These are phyloP conservation scores for Drosophila anceps DNA, from an alignment of 2,888 invertebrate species.

Conservation along the genomic window DNA sequence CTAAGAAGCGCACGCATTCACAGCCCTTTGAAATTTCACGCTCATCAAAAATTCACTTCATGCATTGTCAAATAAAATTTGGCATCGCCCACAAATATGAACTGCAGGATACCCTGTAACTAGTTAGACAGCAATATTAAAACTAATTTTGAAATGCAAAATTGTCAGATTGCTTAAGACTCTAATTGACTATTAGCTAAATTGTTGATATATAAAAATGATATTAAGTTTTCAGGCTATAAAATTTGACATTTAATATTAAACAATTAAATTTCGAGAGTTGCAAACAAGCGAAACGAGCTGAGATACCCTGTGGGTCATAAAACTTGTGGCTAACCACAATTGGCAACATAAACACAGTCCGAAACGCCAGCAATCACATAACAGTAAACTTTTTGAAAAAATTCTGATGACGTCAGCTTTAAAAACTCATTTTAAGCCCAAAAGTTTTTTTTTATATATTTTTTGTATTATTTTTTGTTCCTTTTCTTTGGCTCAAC, in stretches of 20 bases:
- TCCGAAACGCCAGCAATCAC: slow-evolving; percentile 47
- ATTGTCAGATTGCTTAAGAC: background rate
- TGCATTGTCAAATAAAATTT: slow-evolving; percentile 29
- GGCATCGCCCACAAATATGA: background rate
- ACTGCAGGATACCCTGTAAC: slow-evolving; percentile 12
- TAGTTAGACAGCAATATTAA: background rate
- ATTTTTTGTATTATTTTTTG: slow-evolving; percentile 10
- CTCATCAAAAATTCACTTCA: slow-evolving; percentile 58
- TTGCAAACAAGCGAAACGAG: background rate
- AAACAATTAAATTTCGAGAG: background rate
- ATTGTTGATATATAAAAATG: background rate
- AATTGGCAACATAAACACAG: slow-evolving; percentile 35
- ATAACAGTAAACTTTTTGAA: slow-evolving; percentile 64
- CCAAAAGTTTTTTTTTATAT: slow-evolving; percentile 32
- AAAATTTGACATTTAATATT: background rate
- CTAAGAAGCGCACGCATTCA: slow-evolving; percentile 24
- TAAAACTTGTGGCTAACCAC: slow-evolving; percentile 2
- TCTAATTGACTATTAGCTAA: too few relatives aligned
- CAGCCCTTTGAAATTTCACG: slow-evolving; percentile 30
- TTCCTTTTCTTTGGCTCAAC: slow-evolving; percentile 35
- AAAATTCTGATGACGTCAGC: slow-evolving; percentile 75
- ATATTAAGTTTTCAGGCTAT: background rate
- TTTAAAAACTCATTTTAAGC: slow-evolving; percentile 49
- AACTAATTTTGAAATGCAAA: background rate
- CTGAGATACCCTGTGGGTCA: slow-evolving; percentile 17